Evolutionary conservation across 2,888 invertebrate genomes (phyloP).

Genomic region (Metalampra italica): DNA sequence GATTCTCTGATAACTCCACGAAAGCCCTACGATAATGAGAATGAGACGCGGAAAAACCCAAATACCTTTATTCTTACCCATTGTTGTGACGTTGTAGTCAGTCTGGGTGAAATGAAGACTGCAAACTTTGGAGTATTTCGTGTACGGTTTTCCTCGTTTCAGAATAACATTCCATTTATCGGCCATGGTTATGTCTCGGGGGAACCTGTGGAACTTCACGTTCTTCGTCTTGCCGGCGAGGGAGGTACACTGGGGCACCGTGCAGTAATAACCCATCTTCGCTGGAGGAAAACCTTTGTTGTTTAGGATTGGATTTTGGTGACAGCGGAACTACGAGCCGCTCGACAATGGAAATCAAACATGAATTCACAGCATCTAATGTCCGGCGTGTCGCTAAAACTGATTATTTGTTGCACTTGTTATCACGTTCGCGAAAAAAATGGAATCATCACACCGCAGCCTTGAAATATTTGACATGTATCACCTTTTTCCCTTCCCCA

Average conservation of each 20-base stretch:
- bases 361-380: conserved; percentile 22
- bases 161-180: conserved; percentile 67
- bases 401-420: conserved; percentile 59
- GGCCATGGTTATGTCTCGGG: conserved; percentile 59
- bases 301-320: conserved; percentile 24
- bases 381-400: conserved; percentile 23
- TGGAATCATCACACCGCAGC: conserved; percentile 73
- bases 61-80: conserved; percentile 74
- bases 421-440: conserved; percentile 70
- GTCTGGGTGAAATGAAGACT: conserved; percentile 69
- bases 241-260: conserved; percentile 74
- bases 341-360: conserved; percentile 15
- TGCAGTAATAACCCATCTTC: conserved; percentile 75
- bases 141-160: conserved; percentile 69
- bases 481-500: conserved; percentile 63
- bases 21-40: not conserved
- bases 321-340: conserved; percentile 20
- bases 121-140: conserved; percentile 75
- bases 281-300: conserved; percentile 38
- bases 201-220: conserved; percentile 73
- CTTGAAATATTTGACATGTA: conserved; percentile 77
- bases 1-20: not conserved
- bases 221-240: conserved; percentile 76
- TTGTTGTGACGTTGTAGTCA: conserved; percentile 73
- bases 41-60: not conserved